A percentile compares a stretch with the other conserved stretches of the same genome.
Conservation (phyloP, 2,888 invertebrate genomes). For the Diloba caeruleocephala region DNA sequence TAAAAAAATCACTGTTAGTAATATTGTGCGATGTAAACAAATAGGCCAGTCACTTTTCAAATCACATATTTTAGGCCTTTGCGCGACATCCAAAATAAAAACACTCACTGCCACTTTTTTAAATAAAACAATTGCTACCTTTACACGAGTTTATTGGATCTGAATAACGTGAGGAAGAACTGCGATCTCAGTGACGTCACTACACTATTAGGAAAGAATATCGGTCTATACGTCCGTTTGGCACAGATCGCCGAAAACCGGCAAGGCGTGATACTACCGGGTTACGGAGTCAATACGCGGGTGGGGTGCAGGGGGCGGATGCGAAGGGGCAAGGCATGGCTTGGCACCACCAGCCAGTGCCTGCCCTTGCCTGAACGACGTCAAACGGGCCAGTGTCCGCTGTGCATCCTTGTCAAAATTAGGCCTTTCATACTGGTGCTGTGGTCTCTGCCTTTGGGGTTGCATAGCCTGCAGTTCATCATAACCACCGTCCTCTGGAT, state of each 20-base stretch:
- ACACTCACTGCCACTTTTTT: constrained; percentile 47
- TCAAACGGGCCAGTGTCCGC: constrained; percentile 77
- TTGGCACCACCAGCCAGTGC: constrained; percentile 67
- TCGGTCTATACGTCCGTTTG: constrained; percentile 87
- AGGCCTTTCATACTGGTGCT: constrained; percentile 86
- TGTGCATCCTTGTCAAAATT: constrained; percentile 81
- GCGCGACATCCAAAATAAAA: constrained; percentile 34
- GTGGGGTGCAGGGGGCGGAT: constrained; percentile 81
- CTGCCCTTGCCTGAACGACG: constrained; percentile 82
- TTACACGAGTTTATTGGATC: constrained; percentile 50
- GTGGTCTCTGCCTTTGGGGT: constrained; percentile 75
- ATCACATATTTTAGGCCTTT: constrained; percentile 42
- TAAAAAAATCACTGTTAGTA: constrained; percentile 47
- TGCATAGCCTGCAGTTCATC: constrained; percentile 85
- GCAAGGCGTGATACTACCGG: constrained; percentile 88
- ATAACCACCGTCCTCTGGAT: constrained; percentile 79
- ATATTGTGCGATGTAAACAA: constrained; percentile 52
- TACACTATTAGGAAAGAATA: constrained; percentile 67
- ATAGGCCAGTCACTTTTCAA: constrained; percentile 57
- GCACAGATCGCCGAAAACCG: constrained; percentile 88
- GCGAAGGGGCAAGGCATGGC: constrained; percentile 70
- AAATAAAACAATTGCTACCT: constrained; percentile 37
- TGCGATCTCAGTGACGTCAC: constrained; percentile 69
- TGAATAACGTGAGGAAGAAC: constrained; percentile 75
- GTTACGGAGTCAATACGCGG: constrained; percentile 83